Evolutionary conservation across 2,113 vertebrate species (phyloP).

Genomic region (Helogale parvula): DNA sequence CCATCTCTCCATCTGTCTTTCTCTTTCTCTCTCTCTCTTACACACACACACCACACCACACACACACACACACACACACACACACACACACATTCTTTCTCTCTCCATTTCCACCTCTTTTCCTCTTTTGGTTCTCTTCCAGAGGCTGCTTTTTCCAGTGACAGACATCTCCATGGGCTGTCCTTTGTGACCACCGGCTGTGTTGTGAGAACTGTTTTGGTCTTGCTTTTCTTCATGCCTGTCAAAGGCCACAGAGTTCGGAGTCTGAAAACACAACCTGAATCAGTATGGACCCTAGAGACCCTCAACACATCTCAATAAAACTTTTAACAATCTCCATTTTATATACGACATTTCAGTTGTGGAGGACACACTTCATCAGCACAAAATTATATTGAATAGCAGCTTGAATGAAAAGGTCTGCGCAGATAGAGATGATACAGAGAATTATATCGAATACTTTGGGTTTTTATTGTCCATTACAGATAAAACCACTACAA

Average conservation of each 20-base stretch:
- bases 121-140: not conserved
- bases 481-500: constrained; percentile 50
- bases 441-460: constrained; percentile 24
- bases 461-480: constrained; percentile 32
- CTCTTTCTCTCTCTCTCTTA: not conserved
- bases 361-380: not conserved
- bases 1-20: not conserved
- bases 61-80: not conserved
- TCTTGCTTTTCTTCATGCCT: constrained; percentile 48
- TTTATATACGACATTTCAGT: not conserved
- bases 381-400: constrained; percentile 5
- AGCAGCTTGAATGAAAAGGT: not conserved
- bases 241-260: constrained; percentile 18
- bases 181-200: not conserved
- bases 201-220: not conserved
- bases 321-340: constrained; percentile 36
- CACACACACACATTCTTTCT: not conserved
- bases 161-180: not conserved
- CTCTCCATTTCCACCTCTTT: not conserved
- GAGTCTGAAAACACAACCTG: not conserved
- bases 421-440: not conserved
- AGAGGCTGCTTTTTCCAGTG: constrained; percentile 24
- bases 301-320: constrained; percentile 16
- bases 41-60: not conserved
- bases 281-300: not conserved